Base-by-base conservation (phyloP, 2,113 vertebrate genomes). In the Corythoichthys haematopterus region DNA sequence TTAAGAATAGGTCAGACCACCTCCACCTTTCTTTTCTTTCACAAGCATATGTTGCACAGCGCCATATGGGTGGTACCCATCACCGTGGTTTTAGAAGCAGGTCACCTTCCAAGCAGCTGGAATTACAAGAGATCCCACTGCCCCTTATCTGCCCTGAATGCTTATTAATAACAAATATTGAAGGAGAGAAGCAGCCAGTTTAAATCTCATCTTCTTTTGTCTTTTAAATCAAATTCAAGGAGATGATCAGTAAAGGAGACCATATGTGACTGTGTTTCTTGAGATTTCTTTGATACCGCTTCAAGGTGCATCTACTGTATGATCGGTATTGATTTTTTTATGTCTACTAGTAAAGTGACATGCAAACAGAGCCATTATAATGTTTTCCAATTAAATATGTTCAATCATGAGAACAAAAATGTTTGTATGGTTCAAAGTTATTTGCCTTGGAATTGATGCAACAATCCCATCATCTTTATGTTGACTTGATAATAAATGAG, bases 61-160 rank as follows among this genome's bases (percentile, higher is more conserved):
- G 76, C 80, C 80, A 70, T 47, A 64, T 74, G 78, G 75, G 63
- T 83, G 83, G 84, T 82, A 85, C 83, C 85, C 70, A 65, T 83
- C 85, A 80, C 85, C 33, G 62, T 47, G 63, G 80, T 71, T 11
- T 53, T 28, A 2, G 57, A 3, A 85, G 77, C 82, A 75, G 84
- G 87, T 88, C 87, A 87, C 80, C 64, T 80, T 80, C 68, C 76
- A 82, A 72, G 77, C 76, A 81, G 78, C 64, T 66, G 75, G 63
- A 71, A 66, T 33, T 68, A 58, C 58, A 68, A 35, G 3, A 48
- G 63, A 73, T 64, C 74, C 7, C 16, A 2, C 45, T 60, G 68
- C 66, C 69, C 62, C 53, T 59, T 51, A 38, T 78, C 55, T 78
- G 40, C 20, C 61, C n/a, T 15, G 9, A 79, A 61, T 60, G 60